Conservation (phyloP, 1,140 invertebrate species). For the Ceratoteleas bidentatus region DNA sequence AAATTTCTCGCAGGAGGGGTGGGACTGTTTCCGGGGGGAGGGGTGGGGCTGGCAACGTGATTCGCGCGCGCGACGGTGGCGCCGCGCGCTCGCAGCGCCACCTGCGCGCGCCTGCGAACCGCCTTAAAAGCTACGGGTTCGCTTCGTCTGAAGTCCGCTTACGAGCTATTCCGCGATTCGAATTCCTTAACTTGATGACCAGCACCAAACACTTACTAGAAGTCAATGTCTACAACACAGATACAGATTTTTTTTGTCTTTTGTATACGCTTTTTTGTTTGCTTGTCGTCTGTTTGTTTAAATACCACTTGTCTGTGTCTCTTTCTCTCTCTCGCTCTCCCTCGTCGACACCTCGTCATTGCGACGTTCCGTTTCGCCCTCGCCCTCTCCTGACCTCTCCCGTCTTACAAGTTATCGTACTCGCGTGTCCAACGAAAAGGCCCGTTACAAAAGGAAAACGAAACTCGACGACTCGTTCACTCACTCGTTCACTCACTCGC, state of each 20-base stretch:
- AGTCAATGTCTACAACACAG: conserved; percentile 80
- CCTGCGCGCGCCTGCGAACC: not conserved
- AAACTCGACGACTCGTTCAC: too few relatives aligned
- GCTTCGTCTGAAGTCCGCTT: conserved; percentile 50
- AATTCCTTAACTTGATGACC: conserved; percentile 79
- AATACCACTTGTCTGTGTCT: conserved; percentile 24
- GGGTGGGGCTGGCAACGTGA: not conserved
- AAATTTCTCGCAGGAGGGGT: not conserved
- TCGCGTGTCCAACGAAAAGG: too few relatives aligned
- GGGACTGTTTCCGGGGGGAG: conserved; percentile 5
- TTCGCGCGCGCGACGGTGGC: conserved; percentile 36
- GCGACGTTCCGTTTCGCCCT: too few relatives aligned
- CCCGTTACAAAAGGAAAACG: too few relatives aligned
- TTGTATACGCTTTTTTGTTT: conserved; percentile 40
- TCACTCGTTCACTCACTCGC: too few relatives aligned
- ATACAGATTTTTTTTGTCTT: conserved; percentile 74
- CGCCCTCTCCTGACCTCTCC: too few relatives aligned
- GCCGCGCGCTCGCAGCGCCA: not conserved
- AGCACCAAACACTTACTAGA: conserved; percentile 80
- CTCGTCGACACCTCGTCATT: too few relatives aligned
- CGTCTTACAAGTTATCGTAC: too few relatives aligned
- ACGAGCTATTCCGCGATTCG: conserved; percentile 65
- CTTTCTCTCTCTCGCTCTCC: too few relatives aligned
- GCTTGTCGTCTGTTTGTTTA: conserved; percentile 1
- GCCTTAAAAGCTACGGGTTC: conserved; percentile 40